Evolutionary conservation across 2,113 vertebrate genomes (phyloP).

Genomic region (Microtus ochrogaster): DNA sequence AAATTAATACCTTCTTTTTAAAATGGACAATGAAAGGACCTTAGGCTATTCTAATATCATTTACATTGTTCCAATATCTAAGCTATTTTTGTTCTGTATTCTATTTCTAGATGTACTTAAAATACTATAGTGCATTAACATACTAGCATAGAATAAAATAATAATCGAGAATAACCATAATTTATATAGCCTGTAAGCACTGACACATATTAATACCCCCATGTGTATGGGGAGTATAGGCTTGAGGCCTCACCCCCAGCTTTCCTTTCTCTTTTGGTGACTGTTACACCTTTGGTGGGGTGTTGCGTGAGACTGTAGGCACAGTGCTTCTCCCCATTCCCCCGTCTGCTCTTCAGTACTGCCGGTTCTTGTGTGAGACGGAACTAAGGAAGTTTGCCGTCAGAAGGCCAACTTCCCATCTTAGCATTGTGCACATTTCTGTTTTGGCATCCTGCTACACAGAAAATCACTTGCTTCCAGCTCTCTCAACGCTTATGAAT

Average conservation of each 20-base stretch:
- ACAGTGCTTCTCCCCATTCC: background rate
- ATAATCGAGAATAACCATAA: background rate
- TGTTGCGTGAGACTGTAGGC: background rate
- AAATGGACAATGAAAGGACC: background rate
- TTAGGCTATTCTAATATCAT: background rate
- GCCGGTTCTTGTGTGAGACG: background rate
- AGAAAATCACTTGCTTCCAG: background rate
- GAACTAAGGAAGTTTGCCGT: background rate
- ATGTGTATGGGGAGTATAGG: too few species aligned
- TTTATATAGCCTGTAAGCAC: background rate
- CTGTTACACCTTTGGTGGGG: background rate
- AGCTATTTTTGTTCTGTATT: background rate
- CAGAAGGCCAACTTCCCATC: background rate
- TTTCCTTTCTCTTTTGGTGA: background rate
- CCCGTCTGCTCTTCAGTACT: background rate
- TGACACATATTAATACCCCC: too few species aligned
- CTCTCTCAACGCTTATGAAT: background rate
- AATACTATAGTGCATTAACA: background rate
- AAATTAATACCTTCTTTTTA: background rate
- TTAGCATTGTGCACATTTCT: background rate
- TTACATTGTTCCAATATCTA: background rate
- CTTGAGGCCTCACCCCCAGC: background rate
- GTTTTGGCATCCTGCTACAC: background rate
- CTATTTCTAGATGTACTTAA: conserved; percentile 11
- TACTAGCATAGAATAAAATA: background rate